Conservation (phyloP, 64 coral and sea anemone species). For the Platygyra sinensis region DNA sequence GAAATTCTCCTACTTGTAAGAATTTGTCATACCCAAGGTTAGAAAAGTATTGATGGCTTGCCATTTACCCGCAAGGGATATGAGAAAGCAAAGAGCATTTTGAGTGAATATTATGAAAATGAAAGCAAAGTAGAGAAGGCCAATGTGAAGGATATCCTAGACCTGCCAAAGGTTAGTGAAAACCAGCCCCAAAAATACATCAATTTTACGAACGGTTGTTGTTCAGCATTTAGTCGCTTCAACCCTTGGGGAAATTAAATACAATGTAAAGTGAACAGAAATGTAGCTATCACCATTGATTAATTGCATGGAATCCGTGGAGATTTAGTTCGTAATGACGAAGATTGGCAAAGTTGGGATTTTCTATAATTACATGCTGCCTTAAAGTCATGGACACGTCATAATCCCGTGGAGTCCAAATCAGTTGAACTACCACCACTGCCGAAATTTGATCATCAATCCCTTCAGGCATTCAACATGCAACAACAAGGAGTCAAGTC, state of each 20-base stretch:
- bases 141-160: slow-evolving; percentile 44
- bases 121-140: slow-evolving; percentile 1
- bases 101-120: not conserved
- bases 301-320: too few relatives aligned
- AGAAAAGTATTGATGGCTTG: slow-evolving; percentile 45
- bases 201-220: slow-evolving; percentile 36
- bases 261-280: too few relatives aligned
- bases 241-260: slow-evolving; percentile 25
- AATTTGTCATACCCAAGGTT: slow-evolving; percentile 37
- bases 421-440: too few relatives aligned
- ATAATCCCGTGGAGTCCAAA: not conserved
- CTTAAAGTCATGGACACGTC: not conserved
- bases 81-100: not conserved
- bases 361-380: not conserved
- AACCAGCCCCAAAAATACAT: slow-evolving; percentile 38
- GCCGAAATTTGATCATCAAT: not conserved
- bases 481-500: not conserved
- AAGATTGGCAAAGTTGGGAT: not conserved
- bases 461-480: not conserved
- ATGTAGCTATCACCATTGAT: too few relatives aligned
- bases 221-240: slow-evolving; percentile 33
- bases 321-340: not conserved
- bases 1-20: slow-evolving; percentile 42
- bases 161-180: slow-evolving; percentile 28
- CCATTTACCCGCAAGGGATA: slow-evolving; percentile 48